phyloP scores from a whole-genome alignment of 2,797 vertebrate species.

The Leucoraja ocellata region DNA sequence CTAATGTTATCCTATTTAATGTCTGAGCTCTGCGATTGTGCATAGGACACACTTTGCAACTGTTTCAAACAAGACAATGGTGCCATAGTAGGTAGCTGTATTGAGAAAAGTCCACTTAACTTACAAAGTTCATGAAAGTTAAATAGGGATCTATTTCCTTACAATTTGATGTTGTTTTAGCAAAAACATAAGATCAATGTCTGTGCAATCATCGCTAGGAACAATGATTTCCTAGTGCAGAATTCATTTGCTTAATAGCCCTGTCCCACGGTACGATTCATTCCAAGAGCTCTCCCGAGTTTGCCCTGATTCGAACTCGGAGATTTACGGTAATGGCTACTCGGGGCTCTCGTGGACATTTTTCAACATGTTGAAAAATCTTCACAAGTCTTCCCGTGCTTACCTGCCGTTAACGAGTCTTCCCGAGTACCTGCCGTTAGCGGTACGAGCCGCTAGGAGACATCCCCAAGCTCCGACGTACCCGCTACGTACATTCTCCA shows the following conservation, averaged over 20 bases:
- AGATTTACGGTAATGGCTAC: too few species aligned
- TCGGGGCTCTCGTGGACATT: too few species aligned
- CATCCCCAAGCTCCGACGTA: too few species aligned
- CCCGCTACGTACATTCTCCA: too few species aligned
- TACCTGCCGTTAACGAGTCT: too few species aligned
- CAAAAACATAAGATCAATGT: neutral
- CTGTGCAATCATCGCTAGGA: neutral
- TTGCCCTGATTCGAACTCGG: too few species aligned
- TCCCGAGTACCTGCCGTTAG: too few species aligned
- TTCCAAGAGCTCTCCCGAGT: too few species aligned
- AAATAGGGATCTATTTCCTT: neutral
- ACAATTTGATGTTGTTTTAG: neutral
- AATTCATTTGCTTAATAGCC: neutral
- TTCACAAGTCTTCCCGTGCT: too few species aligned
- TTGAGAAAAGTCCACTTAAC: neutral
- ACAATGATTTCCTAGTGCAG: neutral
- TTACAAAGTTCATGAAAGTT: neutral
- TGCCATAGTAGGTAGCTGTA: neutral
- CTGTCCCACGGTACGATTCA: too few species aligned
- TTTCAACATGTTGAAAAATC: too few species aligned
- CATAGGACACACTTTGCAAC: neutral
- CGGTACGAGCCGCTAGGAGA: too few species aligned
- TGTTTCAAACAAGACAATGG: neutral
- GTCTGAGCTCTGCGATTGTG: neutral
- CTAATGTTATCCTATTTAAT: neutral